Evolutionary conservation across 2,797 vertebrate species (phyloP), one percentile per base, ranked within the genome.

Genomic region (Tadarida brasiliensis): DNA sequence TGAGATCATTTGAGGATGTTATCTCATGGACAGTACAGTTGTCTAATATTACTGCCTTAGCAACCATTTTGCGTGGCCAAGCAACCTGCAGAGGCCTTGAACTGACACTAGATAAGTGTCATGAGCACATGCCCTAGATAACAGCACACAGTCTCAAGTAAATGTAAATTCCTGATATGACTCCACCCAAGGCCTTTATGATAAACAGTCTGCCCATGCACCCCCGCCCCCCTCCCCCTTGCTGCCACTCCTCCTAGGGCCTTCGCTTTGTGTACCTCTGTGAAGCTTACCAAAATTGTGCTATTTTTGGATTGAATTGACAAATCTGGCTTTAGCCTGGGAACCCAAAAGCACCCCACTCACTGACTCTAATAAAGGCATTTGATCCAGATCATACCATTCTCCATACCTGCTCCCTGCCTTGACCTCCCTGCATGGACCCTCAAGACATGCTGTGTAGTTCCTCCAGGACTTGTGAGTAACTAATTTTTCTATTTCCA

Each of bases 81-180:
- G 24, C 35, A 81, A 77, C 24, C 47, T 65, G 19, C 24, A 73
- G 67, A 30, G 4, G 14, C 11, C 49, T 67, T 59, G 49, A 91
- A 24, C 24, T 80, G n/a, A 80, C 73, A 49, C 12, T 12, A 61
- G 17, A n/a, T n/a, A n/a, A n/a, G n/a, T n/a, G n/a, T n/a, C n/a
- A 30, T 65, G 39, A 71, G 56, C 9, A 22, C 47, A 39, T n/a
- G 67, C 20, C 30, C 39, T 87, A 65, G 74, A 81, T 81, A 73
- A 91, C 3, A 80, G 28, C 17, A 68, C 11, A 4, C 3, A 73
- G 35, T 87, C 35, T 57, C 68, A 94, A 81, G 49, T 26, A 77
- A 78, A 90, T 33, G 20, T 73, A 81, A 67, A 30, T 67, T 91
- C 26, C 35, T 91, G 83, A 73, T 81, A 49, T n/a, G 57, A 91